These are phyloP conservation scores for Furcula furcula DNA, from an alignment of 2,888 invertebrate genomes.

Conservation along the genomic window DNA sequence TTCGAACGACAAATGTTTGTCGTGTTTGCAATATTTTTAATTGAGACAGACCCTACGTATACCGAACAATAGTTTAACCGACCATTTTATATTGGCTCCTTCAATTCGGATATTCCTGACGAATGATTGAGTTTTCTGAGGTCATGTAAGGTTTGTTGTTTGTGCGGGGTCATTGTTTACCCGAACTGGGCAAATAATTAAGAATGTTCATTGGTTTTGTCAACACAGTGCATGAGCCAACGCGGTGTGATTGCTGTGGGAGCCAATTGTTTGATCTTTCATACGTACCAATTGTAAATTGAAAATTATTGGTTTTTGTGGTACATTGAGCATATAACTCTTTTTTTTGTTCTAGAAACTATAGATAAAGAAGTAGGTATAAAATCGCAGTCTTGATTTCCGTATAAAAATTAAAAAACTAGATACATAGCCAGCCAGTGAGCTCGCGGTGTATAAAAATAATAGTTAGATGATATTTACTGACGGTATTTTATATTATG, in stretches of 20 bases:
- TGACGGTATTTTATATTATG: too few species aligned
- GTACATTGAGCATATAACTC: too few species aligned
- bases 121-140: conserved; percentile 10
- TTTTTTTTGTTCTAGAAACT: too few species aligned
- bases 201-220: conserved; percentile 79
- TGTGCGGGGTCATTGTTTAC: conserved; percentile 70
- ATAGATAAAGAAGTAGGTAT: too few species aligned
- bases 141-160: conserved; percentile 43
- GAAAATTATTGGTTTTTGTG: conserved; percentile 49
- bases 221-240: conserved; percentile 60
- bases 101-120: not conserved
- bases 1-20: conserved; percentile 74
- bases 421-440: too few species aligned
- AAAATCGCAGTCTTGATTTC: too few species aligned
- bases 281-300: conserved; percentile 45
- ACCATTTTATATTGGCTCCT: conserved; percentile 38
- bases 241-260: conserved; percentile 55
- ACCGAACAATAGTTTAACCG: conserved; percentile 64
- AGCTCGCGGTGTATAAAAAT: too few species aligned
- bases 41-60: conserved; percentile 67
- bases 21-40: conserved; percentile 78
- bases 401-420: too few species aligned
- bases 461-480: too few species aligned
- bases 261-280: conserved; percentile 60
- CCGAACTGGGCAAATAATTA: conserved; percentile 75